Conservation (phyloP, 2,888 invertebrate genomes). For the Chaetoderma sp. region DNA sequence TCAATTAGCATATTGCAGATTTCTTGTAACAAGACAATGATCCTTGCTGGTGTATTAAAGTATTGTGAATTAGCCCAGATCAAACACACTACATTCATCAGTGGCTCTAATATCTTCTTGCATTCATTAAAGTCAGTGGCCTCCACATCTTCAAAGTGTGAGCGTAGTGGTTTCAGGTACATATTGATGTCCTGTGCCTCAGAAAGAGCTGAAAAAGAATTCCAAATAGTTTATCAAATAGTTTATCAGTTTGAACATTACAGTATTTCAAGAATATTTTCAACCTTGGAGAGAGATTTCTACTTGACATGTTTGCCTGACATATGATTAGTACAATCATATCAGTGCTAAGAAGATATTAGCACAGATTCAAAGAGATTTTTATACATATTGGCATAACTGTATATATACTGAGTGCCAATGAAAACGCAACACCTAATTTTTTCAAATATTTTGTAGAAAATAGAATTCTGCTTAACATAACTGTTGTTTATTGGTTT, state of each 20-base stretch:
- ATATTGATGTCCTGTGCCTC: slow-evolving; percentile 92
- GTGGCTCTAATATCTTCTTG: slow-evolving; percentile 79
- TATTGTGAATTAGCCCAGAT: slow-evolving; percentile 90
- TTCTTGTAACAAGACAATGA: slow-evolving; percentile 89
- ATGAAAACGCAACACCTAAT: too few relatives aligned
- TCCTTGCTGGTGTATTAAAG: slow-evolving; percentile 88
- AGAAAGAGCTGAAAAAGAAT: slow-evolving; percentile 77
- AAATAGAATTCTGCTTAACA: too few relatives aligned
- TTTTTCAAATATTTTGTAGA: too few relatives aligned
- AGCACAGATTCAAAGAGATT: background rate
- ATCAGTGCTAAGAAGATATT: background rate
- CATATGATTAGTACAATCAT: background rate
- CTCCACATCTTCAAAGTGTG: slow-evolving; percentile 81
- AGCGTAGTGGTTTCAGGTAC: slow-evolving; percentile 85
- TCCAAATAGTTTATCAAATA: too few relatives aligned
- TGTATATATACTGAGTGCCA: too few relatives aligned
- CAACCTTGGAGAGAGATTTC: background rate
- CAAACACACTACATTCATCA: slow-evolving; percentile 88
- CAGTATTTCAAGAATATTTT: slow-evolving; percentile 1
- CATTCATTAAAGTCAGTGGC: slow-evolving; percentile 67
- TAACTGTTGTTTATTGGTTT: too few relatives aligned
- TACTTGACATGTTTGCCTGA: background rate
- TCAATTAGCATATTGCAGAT: slow-evolving; percentile 91
- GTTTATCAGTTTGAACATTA: too few relatives aligned
- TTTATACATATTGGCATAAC: too few relatives aligned